phyloP scores from a whole-genome alignment of 1,140 invertebrate species.

The Aethina tumida region DNA sequence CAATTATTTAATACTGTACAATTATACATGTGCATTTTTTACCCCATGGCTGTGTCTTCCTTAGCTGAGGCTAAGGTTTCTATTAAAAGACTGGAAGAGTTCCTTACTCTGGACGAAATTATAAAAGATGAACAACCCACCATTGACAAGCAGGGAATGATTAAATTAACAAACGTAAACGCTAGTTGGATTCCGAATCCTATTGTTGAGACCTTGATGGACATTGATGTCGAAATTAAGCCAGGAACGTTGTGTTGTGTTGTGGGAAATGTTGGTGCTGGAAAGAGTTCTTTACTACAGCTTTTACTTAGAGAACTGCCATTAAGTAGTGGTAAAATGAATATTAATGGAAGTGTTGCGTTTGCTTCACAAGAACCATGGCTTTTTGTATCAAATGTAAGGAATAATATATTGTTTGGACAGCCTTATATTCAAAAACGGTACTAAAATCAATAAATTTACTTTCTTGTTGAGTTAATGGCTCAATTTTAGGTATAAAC shows the following conservation, averaged over 20 bases:
- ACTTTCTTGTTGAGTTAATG: conserved; percentile 28
- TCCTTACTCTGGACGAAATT: conserved; percentile 30
- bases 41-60: conserved; percentile 39
- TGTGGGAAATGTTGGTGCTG: conserved; percentile 67
- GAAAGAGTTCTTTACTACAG: conserved; percentile 72
- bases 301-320: conserved; percentile 55
- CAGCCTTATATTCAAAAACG: conserved; percentile 47
- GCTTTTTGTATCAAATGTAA: conserved; percentile 55
- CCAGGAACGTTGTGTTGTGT: conserved; percentile 59
- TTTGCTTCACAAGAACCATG: conserved; percentile 72
- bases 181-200: conserved; percentile 50
- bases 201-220: conserved; percentile 49
- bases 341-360: conserved; percentile 50
- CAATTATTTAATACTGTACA: conserved; percentile 65
- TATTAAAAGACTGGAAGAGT: conserved; percentile 51
- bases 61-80: conserved; percentile 50
- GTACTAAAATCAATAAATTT: conserved; percentile 37
- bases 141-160: conserved; percentile 24
- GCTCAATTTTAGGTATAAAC: conserved; percentile 37
- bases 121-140: background rate
- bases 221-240: conserved; percentile 48
- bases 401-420: conserved; percentile 77
- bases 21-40: conserved; percentile 60
- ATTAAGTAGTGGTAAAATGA: conserved; percentile 47
- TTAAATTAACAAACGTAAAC: conserved; percentile 41